Conservation (phyloP, 2,113 vertebrate genomes). For the Athene cunicularia region DNA sequence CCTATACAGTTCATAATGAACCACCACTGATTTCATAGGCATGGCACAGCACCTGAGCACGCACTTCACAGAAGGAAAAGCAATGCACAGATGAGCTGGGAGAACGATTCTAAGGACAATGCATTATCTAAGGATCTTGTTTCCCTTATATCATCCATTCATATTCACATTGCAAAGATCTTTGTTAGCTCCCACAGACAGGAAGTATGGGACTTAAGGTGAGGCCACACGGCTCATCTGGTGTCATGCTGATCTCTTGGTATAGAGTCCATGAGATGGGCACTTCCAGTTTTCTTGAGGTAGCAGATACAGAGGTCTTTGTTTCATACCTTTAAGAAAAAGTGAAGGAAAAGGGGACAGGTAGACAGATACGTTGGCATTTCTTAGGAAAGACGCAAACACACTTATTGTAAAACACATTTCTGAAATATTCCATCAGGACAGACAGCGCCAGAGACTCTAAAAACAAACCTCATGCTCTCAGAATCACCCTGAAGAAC, state of each 20-base stretch:
- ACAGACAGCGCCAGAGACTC: not conserved
- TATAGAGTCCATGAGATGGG: slow-evolving; percentile 11
- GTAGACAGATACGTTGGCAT: not conserved
- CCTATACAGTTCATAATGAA: not conserved
- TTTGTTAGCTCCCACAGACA: not conserved
- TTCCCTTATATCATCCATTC: not conserved
- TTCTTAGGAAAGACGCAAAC: not conserved
- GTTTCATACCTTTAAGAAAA: slow-evolving; percentile 3
- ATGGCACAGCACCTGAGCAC: not conserved
- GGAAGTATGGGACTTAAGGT: not conserved
- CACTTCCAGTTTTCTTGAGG: slow-evolving; percentile 64
- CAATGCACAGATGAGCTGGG: not conserved
- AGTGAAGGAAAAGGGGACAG: not conserved
- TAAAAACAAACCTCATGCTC: not conserved
- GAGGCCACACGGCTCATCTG: not conserved
- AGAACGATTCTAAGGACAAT: not conserved
- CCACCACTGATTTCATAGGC: not conserved
- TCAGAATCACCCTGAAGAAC: not conserved
- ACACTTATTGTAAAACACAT: not conserved
- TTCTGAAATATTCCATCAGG: not conserved
- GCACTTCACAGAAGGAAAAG: not conserved
- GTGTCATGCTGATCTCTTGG: not conserved
- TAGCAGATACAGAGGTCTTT: slow-evolving; percentile 47
- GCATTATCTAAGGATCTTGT: not conserved
- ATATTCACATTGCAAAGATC: not conserved